Conservation (phyloP, 1,140 invertebrate genomes). For the Psilanteris sp. region DNA sequence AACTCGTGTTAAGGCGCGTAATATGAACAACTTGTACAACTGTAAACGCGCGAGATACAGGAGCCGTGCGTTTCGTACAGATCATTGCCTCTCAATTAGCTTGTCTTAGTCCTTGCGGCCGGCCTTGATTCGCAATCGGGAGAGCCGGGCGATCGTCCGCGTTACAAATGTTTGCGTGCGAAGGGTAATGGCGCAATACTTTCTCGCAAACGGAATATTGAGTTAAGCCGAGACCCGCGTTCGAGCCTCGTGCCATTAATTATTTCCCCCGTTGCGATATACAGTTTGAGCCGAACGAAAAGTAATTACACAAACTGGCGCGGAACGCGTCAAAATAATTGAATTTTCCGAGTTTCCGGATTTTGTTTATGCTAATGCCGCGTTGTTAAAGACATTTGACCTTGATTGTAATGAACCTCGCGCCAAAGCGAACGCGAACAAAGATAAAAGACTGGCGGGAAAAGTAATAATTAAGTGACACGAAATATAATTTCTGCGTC, state of each 20-base stretch:
- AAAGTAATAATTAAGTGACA: slow-evolving; percentile 25
- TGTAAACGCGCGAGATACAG: slow-evolving; percentile 47
- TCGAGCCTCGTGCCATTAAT: slow-evolving; percentile 52
- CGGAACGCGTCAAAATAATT: slow-evolving; percentile 42
- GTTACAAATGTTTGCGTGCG: slow-evolving; percentile 52
- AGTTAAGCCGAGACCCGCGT: slow-evolving; percentile 24
- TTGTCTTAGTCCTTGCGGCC: slow-evolving; percentile 53
- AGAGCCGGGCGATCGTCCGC: slow-evolving; percentile 28
- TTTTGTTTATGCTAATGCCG: slow-evolving; percentile 36
- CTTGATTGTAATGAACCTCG: background rate
- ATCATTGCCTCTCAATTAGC: slow-evolving; percentile 63
- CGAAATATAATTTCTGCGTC: slow-evolving; percentile 28
- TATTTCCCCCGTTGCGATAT: slow-evolving; percentile 54
- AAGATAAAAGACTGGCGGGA: no score
- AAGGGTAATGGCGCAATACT: slow-evolving; percentile 43
- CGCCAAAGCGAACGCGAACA: no score
- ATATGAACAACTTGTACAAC: slow-evolving; percentile 42
- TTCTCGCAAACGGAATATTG: slow-evolving; percentile 31
- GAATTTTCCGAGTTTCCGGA: slow-evolving; percentile 35
- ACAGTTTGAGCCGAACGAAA: slow-evolving; percentile 46
- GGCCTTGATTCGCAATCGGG: slow-evolving; percentile 41
- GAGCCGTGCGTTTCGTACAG: slow-evolving; percentile 48
- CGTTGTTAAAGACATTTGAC: slow-evolving; percentile 23
- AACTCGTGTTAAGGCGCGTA: slow-evolving; percentile 27
- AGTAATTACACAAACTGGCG: slow-evolving; percentile 24